Base-by-base conservation (phyloP, 2,113 vertebrate genomes). In the Panurus biarmicus region DNA sequence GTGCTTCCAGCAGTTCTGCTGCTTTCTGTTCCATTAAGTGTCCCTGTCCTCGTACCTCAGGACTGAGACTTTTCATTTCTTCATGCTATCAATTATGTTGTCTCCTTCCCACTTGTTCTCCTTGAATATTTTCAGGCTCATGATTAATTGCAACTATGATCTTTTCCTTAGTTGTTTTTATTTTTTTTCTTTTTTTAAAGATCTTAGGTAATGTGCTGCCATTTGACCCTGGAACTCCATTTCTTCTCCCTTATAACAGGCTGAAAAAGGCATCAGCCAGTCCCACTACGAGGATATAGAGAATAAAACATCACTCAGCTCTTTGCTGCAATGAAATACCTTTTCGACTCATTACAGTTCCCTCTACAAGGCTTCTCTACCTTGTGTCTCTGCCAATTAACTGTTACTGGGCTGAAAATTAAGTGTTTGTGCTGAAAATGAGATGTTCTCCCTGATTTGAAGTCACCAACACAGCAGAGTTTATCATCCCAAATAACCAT, bases 1-100 rank as follows among this genome's bases (percentile, higher is more conserved):
- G 33, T 85, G 87, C 90, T 92, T 83, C 92, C 82, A 93, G 94
- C 95, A 86, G 85, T 76, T 93, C 38, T 80, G 38, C 70, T 71
- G 26, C 85, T 90, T 76, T 85, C 48, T 54, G 14, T 73, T 91
- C 81, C 81, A 82, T 72, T 93, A 89, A 78, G 42, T 29, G 45
- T 50, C 50, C 54, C 36, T 47, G 24, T 79, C 57, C 50, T 89
- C 12, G 0, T 22, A 53, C 54, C 69, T 89, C 57, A 65, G 40
- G 35, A 61, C 48, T 19, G 36, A 75, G 53, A 65, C 69, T 47
- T 75, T 92, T 67, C 47, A 70, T 87, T 91, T 67, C 73, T 84
- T 74, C 66, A 78, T 1, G 2, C 45, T 70, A 12, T 69, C 81
- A 70, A 89, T 92, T 85, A 72, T 61, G 89, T 65, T 76, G 44